Percentiles rank a stretch among this genome's conserved stretches.
Conservation (phyloP, 2,113 vertebrate species). For the Origma solitaria region DNA sequence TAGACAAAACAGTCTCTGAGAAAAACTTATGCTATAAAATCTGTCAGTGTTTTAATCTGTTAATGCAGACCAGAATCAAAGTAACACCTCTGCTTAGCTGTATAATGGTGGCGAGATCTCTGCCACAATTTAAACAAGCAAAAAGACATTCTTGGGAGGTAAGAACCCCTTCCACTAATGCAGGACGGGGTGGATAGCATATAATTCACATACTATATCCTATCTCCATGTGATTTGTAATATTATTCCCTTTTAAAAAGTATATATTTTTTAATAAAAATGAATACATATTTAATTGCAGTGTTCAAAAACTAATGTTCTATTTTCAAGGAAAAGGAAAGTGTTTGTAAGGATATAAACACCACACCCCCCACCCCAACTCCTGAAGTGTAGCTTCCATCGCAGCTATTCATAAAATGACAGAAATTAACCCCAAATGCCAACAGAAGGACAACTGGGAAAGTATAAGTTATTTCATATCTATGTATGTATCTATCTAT, state of each 20-base stretch:
- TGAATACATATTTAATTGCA: not conserved
- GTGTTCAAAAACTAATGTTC: not conserved
- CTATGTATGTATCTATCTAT: no score
- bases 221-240: not conserved
- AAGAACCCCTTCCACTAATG: not conserved
- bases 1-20: constrained; percentile 67
- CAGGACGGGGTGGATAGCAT: not conserved
- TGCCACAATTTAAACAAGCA: not conserved
- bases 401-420: not conserved
- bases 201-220: not conserved
- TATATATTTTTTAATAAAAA: not conserved
- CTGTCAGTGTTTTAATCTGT: not conserved
- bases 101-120: not conserved
- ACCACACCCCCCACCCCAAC: not conserved
- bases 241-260: not conserved
- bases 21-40: constrained; percentile 11
- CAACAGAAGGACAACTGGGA: not conserved
- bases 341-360: not conserved
- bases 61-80: not conserved
- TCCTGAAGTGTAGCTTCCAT: not conserved
- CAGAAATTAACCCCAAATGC: not conserved
- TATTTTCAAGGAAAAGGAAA: not conserved
- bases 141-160: not conserved
- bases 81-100: not conserved
- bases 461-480: not conserved